Evolutionary conservation across 30 jellyfish, hydroid and myxozoan species (phyloP).

Genomic region (Aurelia coerulea): DNA sequence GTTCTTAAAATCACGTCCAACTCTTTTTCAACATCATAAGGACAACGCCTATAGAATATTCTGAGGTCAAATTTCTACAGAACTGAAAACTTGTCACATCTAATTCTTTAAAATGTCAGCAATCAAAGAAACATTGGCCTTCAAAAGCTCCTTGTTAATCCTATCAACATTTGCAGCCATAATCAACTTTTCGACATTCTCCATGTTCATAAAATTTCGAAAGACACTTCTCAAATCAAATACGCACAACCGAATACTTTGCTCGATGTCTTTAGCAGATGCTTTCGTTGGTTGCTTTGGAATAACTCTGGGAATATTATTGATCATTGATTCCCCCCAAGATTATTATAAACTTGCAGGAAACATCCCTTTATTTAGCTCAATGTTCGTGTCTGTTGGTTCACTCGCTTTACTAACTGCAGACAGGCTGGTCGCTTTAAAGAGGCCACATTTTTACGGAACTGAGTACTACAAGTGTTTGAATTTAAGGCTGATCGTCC

Average conservation of each 20-base stretch:
- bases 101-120: no score
- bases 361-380: constrained; percentile 37
- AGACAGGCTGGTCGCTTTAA: constrained; percentile 33
- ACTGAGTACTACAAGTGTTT: background rate
- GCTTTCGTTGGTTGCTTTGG: constrained; percentile 36
- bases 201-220: constrained; percentile 33
- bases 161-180: background rate
- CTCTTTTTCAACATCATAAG: no score
- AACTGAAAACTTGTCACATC: no score
- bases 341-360: constrained; percentile 37
- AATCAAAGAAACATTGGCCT: no score
- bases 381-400: constrained; percentile 35
- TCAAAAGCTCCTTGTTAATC: constrained; percentile 1
- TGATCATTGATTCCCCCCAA: background rate
- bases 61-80: no score
- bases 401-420: constrained; percentile 37
- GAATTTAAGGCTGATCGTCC: background rate
- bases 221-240: background rate
- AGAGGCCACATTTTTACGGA: constrained; percentile 14
- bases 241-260: constrained; percentile 27
- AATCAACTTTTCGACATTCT: constrained; percentile 3
- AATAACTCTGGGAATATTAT: constrained; percentile 6
- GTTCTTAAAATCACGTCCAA: no score
- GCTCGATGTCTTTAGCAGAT: constrained; percentile 42
- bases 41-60: no score